Conservation (phyloP, 1,140 invertebrate species). For the Trinorchestia longiramus region DNA sequence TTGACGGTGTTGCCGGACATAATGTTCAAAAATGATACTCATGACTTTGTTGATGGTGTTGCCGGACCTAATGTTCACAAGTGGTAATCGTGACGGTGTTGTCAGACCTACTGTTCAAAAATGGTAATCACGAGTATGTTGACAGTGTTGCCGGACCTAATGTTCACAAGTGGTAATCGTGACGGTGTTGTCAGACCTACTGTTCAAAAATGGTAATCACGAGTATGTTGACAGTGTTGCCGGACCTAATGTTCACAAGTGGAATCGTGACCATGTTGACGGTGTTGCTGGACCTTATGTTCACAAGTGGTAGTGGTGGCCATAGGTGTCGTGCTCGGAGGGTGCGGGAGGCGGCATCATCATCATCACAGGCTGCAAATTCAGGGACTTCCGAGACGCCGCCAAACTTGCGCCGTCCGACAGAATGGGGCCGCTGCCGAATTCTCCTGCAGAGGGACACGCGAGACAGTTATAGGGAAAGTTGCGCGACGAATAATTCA, state of each 20-base stretch:
- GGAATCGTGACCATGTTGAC: no score
- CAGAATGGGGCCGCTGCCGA: neutral
- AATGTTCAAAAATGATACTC: neutral
- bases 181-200: neutral
- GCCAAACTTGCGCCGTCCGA: slow-evolving; percentile 76
- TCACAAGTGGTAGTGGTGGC: slow-evolving; percentile 79
- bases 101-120: neutral
- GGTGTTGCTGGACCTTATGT: neutral
- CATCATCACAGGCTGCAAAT: slow-evolving; percentile 85
- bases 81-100: neutral
- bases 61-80: neutral
- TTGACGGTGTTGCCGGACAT: neutral
- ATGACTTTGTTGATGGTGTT: neutral
- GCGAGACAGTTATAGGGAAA: neutral
- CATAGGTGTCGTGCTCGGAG: slow-evolving; percentile 76
- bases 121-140: neutral
- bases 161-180: neutral
- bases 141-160: neutral
- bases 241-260: neutral
- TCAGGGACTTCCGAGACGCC: slow-evolving; percentile 86
- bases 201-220: neutral
- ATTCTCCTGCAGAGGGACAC: neutral
- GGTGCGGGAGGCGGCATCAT: slow-evolving; percentile 81
- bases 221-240: neutral
- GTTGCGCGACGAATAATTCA: no score